Conservation (phyloP, 2,888 invertebrate genomes). For the Suillia variegata region DNA sequence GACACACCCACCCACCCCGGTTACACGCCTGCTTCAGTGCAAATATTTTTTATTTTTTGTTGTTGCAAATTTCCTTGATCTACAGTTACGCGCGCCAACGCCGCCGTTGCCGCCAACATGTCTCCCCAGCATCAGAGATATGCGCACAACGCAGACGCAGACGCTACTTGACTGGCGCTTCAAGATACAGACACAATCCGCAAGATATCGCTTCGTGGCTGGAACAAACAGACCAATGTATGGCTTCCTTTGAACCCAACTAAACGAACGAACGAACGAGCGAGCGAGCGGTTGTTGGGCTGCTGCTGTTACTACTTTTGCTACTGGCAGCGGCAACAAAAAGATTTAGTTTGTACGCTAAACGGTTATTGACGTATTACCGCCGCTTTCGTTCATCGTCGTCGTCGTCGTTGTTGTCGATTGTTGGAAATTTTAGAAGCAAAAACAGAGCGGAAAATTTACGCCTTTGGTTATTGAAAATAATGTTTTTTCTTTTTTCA, state of each 20-base stretch:
- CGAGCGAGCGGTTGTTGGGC: background rate
- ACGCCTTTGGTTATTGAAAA: slow-evolving; percentile 26
- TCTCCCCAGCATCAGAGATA: background rate
- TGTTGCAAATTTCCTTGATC: background rate
- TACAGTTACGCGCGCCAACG: background rate
- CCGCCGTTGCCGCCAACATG: slow-evolving; percentile 2
- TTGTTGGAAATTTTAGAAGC: too few relatives aligned
- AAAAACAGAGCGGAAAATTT: slow-evolving; percentile 20
- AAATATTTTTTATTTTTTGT: background rate
- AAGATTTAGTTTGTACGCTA: slow-evolving; percentile 54
- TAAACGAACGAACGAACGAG: too few relatives aligned
- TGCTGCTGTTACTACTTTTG: background rate
- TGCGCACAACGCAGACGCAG: background rate
- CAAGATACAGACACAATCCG: background rate
- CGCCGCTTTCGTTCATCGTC: slow-evolving; percentile 35
- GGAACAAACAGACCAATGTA: background rate
- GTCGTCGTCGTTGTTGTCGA: background rate
- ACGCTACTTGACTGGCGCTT: background rate
- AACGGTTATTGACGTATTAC: slow-evolving; percentile 53
- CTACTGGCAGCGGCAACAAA: slow-evolving; percentile 19
- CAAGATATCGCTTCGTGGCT: background rate
- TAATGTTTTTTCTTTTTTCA: slow-evolving; percentile 20
- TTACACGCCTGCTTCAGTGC: slow-evolving; percentile 9
- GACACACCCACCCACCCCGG: background rate
- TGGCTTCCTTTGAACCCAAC: slow-evolving; percentile 4